A percentile compares a stretch with the other conserved stretches of the same genome.
These are phyloP conservation scores for Ptiloglossa arizonensis DNA, from an alignment of 1,140 invertebrate species.

Conservation along the genomic window DNA sequence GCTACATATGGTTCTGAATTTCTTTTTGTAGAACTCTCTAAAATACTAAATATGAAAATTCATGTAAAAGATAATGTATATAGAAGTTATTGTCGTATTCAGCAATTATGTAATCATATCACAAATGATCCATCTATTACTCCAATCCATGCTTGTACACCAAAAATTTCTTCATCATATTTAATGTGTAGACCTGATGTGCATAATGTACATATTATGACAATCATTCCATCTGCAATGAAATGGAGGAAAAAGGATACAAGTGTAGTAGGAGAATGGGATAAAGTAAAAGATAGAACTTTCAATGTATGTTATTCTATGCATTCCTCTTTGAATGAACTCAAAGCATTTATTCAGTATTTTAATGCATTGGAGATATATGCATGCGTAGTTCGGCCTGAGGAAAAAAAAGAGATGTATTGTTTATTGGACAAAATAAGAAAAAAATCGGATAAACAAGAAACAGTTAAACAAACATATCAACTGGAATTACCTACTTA, in stretches of 20 bases:
- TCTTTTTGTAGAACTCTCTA: constrained; percentile 83
- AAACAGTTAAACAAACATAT: constrained; percentile 15
- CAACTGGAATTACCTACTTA: constrained; percentile 41
- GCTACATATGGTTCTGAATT: constrained; percentile 84
- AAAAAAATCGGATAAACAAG: constrained; percentile 15
- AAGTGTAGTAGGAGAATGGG: constrained; percentile 69
- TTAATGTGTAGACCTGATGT: constrained; percentile 65
- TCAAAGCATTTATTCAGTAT: constrained; percentile 82
- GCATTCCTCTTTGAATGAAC: constrained; percentile 85
- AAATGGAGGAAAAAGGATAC: constrained; percentile 80
- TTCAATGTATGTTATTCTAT: constrained; percentile 85
- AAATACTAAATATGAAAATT: constrained; percentile 81
- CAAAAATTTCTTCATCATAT: constrained; percentile 50
- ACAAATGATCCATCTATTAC: constrained; percentile 73
- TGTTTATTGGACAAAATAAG: constrained; percentile 62
- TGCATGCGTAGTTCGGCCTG: constrained; percentile 79
- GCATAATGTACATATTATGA: constrained; percentile 67
- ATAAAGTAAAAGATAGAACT: constrained; percentile 61
- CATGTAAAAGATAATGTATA: constrained; percentile 79
- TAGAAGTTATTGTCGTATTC: constrained; percentile 76
- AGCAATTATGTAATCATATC: constrained; percentile 75
- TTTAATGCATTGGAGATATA: constrained; percentile 81
- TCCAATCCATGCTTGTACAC: constrained; percentile 79
- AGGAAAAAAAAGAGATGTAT: constrained; percentile 28
- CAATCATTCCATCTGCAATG: constrained; percentile 81